phyloP scores from a whole-genome alignment of 2,888 invertebrate genomes.

The Acanthococcus lagerstroemiae region DNA sequence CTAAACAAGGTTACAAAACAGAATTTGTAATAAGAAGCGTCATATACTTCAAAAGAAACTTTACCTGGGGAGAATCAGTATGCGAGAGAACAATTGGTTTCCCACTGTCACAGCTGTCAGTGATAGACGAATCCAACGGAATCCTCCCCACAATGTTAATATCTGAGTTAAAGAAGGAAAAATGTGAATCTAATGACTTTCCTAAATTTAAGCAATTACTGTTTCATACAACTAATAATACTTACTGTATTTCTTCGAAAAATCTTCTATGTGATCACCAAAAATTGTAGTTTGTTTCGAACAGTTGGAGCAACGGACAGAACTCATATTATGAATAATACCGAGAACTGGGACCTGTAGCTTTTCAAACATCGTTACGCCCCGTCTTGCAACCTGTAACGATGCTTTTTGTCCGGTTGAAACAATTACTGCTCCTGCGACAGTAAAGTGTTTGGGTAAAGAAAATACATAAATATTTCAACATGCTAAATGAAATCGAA shows the following conservation, averaged over 20 bases:
- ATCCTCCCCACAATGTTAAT: constrained; percentile 58
- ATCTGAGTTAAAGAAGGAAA: constrained; percentile 37
- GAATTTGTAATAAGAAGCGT: no score
- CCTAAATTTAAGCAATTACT: no score
- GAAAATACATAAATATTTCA: background rate
- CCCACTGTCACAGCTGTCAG: constrained; percentile 60
- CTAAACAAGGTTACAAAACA: background rate
- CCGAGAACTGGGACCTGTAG: constrained; percentile 74
- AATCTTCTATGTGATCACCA: constrained; percentile 52
- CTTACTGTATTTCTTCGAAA: constrained; percentile 54
- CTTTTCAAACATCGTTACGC: constrained; percentile 78
- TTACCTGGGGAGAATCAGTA: constrained; percentile 46
- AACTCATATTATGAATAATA: constrained; percentile 85
- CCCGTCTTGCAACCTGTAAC: constrained; percentile 72
- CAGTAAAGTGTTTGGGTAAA: no score
- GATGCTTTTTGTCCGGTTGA: constrained; percentile 88
- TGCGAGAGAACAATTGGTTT: constrained; percentile 61
- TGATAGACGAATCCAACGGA: constrained; percentile 60
- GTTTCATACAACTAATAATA: background rate
- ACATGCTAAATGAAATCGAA: background rate
- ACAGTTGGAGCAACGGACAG: constrained; percentile 66
- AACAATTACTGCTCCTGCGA: constrained; percentile 73
- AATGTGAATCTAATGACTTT: background rate
- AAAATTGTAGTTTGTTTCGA: constrained; percentile 61
- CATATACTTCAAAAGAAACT: no score